Evolutionary conservation across 2,113 vertebrate genomes (phyloP), one percentile per base, ranked within the genome.

Genomic region (Pionites leucogaster): DNA sequence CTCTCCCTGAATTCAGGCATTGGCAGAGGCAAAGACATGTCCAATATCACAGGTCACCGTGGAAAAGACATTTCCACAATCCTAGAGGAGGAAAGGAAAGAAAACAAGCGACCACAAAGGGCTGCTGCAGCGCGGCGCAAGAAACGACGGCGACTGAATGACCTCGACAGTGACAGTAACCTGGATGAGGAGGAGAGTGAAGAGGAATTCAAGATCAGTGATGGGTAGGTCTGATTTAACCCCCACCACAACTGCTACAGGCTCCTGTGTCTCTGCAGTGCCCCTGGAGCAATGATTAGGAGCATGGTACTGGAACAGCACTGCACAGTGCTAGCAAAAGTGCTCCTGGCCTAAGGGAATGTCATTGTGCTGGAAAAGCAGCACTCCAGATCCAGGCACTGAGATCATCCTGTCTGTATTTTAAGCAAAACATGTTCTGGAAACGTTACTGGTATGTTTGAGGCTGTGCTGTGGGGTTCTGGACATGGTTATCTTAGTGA

Each of bases 31-130:
- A 99, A 98, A 95, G 98, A 99, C 83, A 98, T 99, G 96, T 95
- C 98, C 16, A 97, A 98, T 70, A 98, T 99, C 96, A 99, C 99
- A 9, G 99, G 99, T 86, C 98, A 98, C 91, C 99, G 96, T 93
- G 99, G 99, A 15, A 99, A 99, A 96, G 99, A 99, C 77, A 99
- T 99, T 80, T 99, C 99, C 85, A 98, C 98, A 87, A 99, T 99
- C 95, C 92, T 99, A 17, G 98, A 99, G 27, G 99, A 98, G 88
- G 99, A 98, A 69, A 98, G 98, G 64, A 99, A 99, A 83, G 99
- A 99, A 94, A 98, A 97, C 88, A 99, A 98, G 67, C 98, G 98
- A 60, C 98, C 98, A 31, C 97, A 98, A 81, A 98, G 98, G 90
- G 98, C 98, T 59, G 98, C 86, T 75, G 94, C 97, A 31, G 97